A percentile compares a stretch with the other conserved stretches of the same genome.
These are phyloP conservation scores for Ectemnius lituratus DNA, from an alignment of 2,888 invertebrate genomes.

Conservation along the genomic window DNA sequence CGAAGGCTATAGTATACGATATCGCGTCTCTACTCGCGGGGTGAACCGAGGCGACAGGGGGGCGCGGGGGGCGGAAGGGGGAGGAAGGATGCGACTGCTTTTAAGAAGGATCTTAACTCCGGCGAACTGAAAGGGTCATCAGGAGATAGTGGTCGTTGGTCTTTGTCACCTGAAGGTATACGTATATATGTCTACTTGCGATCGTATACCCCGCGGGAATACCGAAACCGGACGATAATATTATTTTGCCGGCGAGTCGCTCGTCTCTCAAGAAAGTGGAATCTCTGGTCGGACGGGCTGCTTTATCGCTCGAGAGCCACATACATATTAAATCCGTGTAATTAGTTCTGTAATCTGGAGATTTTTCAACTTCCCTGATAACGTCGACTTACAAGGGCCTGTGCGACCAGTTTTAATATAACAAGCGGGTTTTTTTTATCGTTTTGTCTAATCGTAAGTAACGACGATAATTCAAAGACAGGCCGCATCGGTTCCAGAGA, in stretches of 20 bases:
- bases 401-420: slow-evolving; percentile 18
- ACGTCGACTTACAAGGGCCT: slow-evolving; percentile 10
- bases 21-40: slow-evolving; percentile 27
- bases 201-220: slow-evolving; percentile 24
- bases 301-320: slow-evolving; percentile 34
- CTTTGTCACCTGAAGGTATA: slow-evolving; percentile 40
- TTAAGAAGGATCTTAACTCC: slow-evolving; percentile 46
- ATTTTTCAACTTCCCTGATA: slow-evolving; percentile 48
- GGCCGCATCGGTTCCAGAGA: too few relatives aligned
- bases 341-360: slow-evolving; percentile 42
- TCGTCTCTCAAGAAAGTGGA: slow-evolving; percentile 43
- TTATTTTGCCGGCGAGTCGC: slow-evolving; percentile 31
- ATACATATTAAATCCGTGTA: slow-evolving; percentile 25
- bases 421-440: slow-evolving; percentile 1
- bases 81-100: slow-evolving; percentile 30
- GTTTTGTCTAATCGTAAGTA: too few relatives aligned
- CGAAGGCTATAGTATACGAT: slow-evolving; percentile 26
- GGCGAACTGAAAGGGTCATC: slow-evolving; percentile 42
- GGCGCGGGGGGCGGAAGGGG: background rate
- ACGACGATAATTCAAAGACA: too few relatives aligned
- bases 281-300: slow-evolving; percentile 36
- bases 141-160: slow-evolving; percentile 43
- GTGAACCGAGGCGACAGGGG: background rate
- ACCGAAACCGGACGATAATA: slow-evolving; percentile 37
- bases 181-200: background rate